A percentile compares a stretch with the other conserved stretches of the same genome.
phyloP scores from a whole-genome alignment of 35 echinoderm and acorn worm genomes.

The Holothuria glaberrima region DNA sequence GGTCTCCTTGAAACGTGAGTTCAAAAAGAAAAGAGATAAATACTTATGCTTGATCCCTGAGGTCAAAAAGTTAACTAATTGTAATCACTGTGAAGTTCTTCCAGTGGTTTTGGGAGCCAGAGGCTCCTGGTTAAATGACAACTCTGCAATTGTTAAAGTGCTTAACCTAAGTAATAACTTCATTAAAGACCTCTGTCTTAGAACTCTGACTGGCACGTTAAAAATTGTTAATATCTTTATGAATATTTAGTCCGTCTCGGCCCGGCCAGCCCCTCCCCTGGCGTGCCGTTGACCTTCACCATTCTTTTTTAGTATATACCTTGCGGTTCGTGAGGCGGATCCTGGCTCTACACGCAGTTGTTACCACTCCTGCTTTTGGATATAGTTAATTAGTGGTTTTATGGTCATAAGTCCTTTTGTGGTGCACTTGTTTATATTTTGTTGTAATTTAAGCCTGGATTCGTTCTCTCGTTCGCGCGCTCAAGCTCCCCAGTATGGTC shows the following conservation, averaged over 20 bases:
- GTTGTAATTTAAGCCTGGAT: not conserved
- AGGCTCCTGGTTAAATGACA: not conserved
- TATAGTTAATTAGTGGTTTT: not conserved
- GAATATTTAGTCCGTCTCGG: not conserved
- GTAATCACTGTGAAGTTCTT: not conserved
- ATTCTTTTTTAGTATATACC: not conserved
- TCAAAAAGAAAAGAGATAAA: not conserved
- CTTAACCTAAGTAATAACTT: not conserved
- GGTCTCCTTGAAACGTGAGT: not conserved
- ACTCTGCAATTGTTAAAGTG: not conserved
- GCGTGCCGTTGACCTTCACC: not conserved
- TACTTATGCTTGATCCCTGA: not conserved
- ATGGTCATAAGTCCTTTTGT: not conserved
- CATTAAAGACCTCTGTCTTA: constrained; percentile 5
- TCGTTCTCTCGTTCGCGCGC: not conserved
- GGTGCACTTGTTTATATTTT: not conserved
- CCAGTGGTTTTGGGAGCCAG: not conserved
- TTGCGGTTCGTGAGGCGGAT: not conserved
- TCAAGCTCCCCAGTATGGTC: not conserved
- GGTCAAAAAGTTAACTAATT: not conserved
- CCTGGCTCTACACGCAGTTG: not conserved
- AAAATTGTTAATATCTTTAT: constrained; percentile 16
- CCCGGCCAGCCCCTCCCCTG: not conserved
- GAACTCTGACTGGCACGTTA: not conserved
- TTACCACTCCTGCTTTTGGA: not conserved